Percentiles rank a stretch among this genome's conserved stretches.
Conservation (phyloP, 2,797 vertebrate species). For the Potorous gilbertii region DNA sequence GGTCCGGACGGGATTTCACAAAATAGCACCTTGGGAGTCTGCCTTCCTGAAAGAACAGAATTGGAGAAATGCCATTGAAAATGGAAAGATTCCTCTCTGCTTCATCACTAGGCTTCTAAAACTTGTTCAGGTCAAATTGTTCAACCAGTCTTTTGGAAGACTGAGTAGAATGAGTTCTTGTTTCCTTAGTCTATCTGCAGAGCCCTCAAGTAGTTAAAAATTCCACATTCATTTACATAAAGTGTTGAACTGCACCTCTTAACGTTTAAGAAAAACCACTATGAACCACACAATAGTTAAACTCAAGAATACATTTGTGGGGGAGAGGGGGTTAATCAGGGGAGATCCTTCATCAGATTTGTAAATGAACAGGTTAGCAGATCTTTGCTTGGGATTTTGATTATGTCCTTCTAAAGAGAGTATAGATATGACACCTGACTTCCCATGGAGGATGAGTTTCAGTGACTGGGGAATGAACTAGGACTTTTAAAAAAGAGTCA, state of each 20-base stretch:
- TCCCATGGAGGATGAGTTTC: background rate
- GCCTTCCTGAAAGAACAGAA: background rate
- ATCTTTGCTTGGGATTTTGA: background rate
- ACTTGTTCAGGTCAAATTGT: background rate
- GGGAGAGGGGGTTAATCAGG: background rate
- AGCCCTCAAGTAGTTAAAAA: background rate
- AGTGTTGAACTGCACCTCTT: background rate
- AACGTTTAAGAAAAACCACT: background rate
- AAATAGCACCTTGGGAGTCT: conserved; percentile 1
- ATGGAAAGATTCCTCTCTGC: background rate
- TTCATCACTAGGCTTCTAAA: background rate
- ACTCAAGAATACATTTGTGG: background rate
- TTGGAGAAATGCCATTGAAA: background rate
- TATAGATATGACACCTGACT: background rate
- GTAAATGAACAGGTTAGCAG: background rate
- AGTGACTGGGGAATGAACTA: background rate
- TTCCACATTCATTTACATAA: background rate
- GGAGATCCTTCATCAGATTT: no score
- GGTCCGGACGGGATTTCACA: background rate
- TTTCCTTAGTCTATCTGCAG: background rate
- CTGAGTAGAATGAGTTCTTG: background rate
- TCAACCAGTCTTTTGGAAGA: background rate
- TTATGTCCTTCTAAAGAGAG: no score
- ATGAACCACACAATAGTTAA: background rate
- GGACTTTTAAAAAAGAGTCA: background rate